A percentile compares a stretch with the other conserved stretches of the same genome.
phyloP scores from a whole-genome alignment of 2,113 vertebrate species.

The Corythornis madagascariensis region DNA sequence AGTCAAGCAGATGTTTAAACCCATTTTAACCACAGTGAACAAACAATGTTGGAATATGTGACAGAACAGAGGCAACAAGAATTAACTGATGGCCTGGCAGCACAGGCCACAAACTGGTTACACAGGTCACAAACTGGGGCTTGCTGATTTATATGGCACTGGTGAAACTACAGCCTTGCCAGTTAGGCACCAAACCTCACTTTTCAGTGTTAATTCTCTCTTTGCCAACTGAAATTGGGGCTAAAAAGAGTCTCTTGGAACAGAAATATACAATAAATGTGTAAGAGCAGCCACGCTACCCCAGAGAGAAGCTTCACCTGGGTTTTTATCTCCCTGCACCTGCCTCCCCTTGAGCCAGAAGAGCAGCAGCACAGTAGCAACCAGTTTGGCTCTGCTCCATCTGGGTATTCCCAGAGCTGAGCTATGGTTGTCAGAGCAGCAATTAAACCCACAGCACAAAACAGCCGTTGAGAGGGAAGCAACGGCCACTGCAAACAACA shows the following conservation, averaged over 20 bases:
- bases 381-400: not conserved
- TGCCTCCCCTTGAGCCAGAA: not conserved
- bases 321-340: not conserved
- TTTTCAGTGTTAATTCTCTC: not conserved
- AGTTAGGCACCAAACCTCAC: accelerated
- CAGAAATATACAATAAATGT: not conserved
- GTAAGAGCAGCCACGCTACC: accelerated
- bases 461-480: not conserved
- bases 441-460: not conserved
- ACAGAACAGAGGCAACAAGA: not conserved
- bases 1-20: not conserved
- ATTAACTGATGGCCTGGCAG: not conserved
- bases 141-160: accelerated
- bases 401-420: not conserved
- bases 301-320: not conserved
- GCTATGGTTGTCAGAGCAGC: constrained; percentile 14
- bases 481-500: accelerated
- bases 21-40: not conserved
- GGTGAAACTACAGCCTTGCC: not conserved
- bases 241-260: accelerated
- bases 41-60: accelerated
- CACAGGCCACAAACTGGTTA: too few species aligned
- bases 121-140: not conserved
- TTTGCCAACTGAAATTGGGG: not conserved
- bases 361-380: not conserved